Evolutionary conservation across 1,140 invertebrate species (phyloP).

Genomic region (Galendromus occidentalis): DNA sequence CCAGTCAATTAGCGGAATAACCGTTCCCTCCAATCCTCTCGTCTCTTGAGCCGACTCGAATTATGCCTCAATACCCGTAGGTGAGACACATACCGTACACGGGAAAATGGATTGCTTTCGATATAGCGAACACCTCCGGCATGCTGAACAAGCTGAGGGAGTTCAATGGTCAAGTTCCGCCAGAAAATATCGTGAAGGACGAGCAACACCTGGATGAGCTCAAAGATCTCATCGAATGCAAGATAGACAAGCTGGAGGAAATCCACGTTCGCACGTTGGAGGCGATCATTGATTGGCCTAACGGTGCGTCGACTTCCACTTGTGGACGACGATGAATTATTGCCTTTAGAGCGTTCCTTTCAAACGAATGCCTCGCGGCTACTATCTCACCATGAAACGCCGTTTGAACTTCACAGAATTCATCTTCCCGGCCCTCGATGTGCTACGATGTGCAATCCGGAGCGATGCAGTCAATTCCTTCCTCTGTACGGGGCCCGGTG

Average conservation of each 20-base stretch:
- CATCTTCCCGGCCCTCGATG: conserved; percentile 5
- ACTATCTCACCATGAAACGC: no score
- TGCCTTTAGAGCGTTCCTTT: no score
- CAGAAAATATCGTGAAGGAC: not conserved
- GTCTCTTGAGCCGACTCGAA: no score
- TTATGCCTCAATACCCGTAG: not conserved
- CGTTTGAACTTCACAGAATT: not conserved
- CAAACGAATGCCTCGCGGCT: no score
- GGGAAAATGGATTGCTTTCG: conserved; percentile 6
- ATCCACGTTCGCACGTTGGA: not conserved
- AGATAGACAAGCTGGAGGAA: not conserved
- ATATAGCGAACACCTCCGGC: not conserved
- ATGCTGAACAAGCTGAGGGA: not conserved
- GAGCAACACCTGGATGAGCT: not conserved
- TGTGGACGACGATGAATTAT: no score
- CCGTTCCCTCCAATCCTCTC: no score
- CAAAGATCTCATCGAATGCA: not conserved
- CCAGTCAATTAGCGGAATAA: no score
- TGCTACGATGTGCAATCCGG: not conserved
- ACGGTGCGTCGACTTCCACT: not conserved
- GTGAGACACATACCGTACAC: conserved; percentile 3
- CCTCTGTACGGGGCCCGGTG: not conserved
- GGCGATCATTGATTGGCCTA: not conserved
- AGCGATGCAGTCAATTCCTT: not conserved
- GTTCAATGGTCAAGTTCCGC: not conserved